Evolutionary conservation across 2,113 vertebrate species (phyloP), one percentile per base, ranked within the genome.

Genomic region (Catharus fuscescens): DNA sequence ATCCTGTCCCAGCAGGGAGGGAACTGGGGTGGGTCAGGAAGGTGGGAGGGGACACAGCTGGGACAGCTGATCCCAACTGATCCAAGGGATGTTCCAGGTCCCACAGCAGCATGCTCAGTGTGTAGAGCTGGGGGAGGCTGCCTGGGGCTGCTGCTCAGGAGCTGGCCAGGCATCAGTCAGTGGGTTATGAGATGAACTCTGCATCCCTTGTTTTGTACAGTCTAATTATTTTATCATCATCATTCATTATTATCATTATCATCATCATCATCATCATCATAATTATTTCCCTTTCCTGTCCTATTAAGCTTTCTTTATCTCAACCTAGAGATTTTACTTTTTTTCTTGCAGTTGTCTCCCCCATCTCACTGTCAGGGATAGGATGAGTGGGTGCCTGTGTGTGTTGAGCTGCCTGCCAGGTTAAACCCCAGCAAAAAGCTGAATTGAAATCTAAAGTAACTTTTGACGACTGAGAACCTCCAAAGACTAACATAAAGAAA

Each of bases 401-500:
- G 31, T 36, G 47, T 8, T 61, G 17, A 54, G 40, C 42, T 70
- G 56, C 62, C 62, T 29, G 32, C 48, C 42, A 36, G 11, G 26
- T 21, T 86, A 50, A 92, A 29, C 12, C 9, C 25, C 36, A 61
- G 23, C 14, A 62, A 86, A 91, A 69, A 88, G 40, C 32, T 66
- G 92, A 67, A 94, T 1, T 67, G n/a, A 64, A 36, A 76, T 45
- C 57, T 86, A 90, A 88, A 61, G 17, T 60, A 90, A 62, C 29
- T 87, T 57, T n/a, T 71, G 42, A 15, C 54, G 38, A 53, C 89
- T 86, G 82, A 86, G 76, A 80, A 95, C 59, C 40, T 77, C 80
- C 54, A 48, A 59, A 88, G 42, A 69, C 76, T 19, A 45, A 36
- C n/a, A 54, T 21, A 32, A 81, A 91, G 54, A 56, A 79, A 62